Conservation (phyloP, 53 echinoderm and acorn worm species). For the Henricia sp. region DNA sequence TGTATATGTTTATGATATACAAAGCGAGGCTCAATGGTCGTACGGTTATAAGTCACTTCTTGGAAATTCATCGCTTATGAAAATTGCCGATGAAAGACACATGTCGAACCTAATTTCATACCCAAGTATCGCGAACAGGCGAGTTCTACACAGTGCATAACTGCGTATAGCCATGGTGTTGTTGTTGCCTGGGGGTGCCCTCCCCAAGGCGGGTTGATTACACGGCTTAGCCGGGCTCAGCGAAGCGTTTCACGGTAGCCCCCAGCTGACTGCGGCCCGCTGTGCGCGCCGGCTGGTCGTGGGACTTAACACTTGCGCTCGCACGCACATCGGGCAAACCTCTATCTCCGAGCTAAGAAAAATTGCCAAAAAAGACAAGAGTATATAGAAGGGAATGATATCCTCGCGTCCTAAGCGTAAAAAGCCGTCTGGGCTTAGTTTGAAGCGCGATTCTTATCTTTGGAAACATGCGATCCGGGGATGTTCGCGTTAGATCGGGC, state of each 20-base stretch:
- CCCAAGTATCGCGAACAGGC: constrained; percentile 9
- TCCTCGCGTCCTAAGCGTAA: constrained; percentile 29
- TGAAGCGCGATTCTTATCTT: constrained; percentile 22
- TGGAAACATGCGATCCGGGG: not conserved
- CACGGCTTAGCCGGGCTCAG: constrained; percentile 65
- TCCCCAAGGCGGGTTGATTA: constrained; percentile 60
- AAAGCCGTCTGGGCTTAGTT: constrained; percentile 31
- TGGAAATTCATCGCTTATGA: constrained; percentile 35
- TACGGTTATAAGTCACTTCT: too few species aligned
- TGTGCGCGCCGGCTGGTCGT: constrained; percentile 23
- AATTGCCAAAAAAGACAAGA: not conserved
- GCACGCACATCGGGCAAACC: constrained; percentile 21
- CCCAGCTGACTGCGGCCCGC: constrained; percentile 59
- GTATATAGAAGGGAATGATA: not conserved
- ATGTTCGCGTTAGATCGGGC: constrained; percentile 9
- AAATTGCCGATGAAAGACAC: constrained; percentile 15
- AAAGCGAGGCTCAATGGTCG: too few species aligned
- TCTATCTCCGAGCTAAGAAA: not conserved
- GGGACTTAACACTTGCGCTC: constrained; percentile 56
- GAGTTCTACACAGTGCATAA: constrained; percentile 22
- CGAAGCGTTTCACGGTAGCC: constrained; percentile 66
- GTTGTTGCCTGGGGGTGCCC: constrained; percentile 50
- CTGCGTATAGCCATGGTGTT: constrained; percentile 38
- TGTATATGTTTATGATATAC: too few species aligned
- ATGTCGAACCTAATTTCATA: constrained; percentile 14